Evolutionary conservation across 2,888 invertebrate genomes (phyloP).

Genomic region (Eristalis arbustorum): DNA sequence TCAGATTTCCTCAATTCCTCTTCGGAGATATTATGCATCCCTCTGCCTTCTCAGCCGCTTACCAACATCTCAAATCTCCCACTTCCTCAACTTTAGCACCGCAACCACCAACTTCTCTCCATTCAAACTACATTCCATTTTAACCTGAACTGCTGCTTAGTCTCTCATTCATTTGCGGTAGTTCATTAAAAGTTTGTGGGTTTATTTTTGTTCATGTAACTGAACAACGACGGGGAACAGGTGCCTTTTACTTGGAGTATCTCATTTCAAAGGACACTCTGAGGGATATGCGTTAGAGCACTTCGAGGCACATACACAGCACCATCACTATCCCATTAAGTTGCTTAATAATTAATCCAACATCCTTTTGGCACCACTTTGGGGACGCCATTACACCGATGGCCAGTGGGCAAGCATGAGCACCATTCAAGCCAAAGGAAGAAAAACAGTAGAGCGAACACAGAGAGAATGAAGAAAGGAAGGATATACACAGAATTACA

Average conservation of each 20-base stretch:
- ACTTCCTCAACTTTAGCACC: too few species aligned
- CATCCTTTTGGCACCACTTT: slow-evolving; percentile 25
- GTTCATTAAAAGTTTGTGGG: not conserved
- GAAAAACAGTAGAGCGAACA: not conserved
- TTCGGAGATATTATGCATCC: too few species aligned
- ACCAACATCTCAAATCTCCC: too few species aligned
- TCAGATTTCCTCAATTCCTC: too few species aligned
- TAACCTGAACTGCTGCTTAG: not conserved
- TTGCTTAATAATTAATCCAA: slow-evolving; percentile 28
- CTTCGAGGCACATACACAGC: not conserved
- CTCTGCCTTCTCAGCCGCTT: too few species aligned
- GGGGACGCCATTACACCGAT: slow-evolving; percentile 8
- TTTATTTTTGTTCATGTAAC: not conserved
- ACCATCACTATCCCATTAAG: slow-evolving; percentile 27
- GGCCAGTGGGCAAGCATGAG: not conserved
- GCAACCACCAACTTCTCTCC: too few species aligned
- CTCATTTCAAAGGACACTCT: not conserved
- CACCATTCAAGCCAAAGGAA: not conserved
- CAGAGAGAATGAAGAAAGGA: not conserved
- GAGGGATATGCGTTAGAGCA: not conserved
- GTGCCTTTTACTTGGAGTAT: not conserved
- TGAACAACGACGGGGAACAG: not conserved
- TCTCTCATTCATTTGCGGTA: not conserved
- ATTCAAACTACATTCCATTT: too few species aligned
- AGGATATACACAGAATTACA: slow-evolving; percentile 14